These are phyloP conservation scores for Sciurus niger DNA, from an alignment of 2,113 vertebrate genomes.

Conservation along the genomic window DNA sequence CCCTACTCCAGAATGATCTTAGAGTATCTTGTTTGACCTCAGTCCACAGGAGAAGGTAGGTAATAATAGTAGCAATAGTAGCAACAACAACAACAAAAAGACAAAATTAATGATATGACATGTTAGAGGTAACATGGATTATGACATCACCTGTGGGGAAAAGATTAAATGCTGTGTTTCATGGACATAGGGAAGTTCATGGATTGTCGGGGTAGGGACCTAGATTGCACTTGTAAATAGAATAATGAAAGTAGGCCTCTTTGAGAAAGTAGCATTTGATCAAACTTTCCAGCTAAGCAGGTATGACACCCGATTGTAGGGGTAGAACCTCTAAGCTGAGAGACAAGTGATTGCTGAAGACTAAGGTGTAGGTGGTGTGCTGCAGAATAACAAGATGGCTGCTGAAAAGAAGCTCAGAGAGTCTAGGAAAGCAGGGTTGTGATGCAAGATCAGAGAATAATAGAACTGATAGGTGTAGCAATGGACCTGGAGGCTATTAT, in stretches of 20 bases:
- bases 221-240: neutral
- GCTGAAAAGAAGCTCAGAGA: neutral
- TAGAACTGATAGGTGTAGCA: neutral
- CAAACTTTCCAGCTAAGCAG: neutral
- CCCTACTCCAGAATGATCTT: neutral
- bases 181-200: neutral
- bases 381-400: neutral
- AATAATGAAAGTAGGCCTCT: neutral
- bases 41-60: neutral
- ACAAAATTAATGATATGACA: neutral
- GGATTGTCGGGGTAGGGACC: accelerated
- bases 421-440: neutral
- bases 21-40: neutral
- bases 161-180: neutral
- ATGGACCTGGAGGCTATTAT: neutral
- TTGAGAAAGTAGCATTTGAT: neutral
- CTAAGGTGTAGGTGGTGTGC: neutral
- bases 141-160: neutral
- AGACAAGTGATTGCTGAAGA: neutral
- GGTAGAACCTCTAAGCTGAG: neutral
- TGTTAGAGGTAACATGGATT: neutral
- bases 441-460: neutral
- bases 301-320: neutral
- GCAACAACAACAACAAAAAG: neutral
- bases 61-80: neutral